phyloP scores from a whole-genome alignment of 2,888 invertebrate species.

The Tillus elongatus region DNA sequence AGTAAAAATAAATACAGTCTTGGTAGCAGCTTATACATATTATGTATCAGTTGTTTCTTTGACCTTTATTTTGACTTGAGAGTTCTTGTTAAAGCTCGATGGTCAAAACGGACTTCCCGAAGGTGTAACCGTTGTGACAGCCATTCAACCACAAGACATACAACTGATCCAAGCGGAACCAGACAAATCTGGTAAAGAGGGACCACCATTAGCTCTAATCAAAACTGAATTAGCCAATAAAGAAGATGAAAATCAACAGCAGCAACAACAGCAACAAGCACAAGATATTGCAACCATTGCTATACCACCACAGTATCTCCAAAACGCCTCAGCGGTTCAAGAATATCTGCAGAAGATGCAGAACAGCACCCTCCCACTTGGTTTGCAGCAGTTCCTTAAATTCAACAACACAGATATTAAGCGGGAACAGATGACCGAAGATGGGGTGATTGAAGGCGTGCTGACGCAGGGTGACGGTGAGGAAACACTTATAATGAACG shows the following conservation, averaged over 20 bases:
- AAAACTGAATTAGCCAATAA: slow-evolving; percentile 37
- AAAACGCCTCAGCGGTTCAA: slow-evolving; percentile 45
- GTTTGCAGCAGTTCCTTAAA: slow-evolving; percentile 54
- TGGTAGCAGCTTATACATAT: no score
- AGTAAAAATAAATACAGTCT: no score
- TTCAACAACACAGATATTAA: slow-evolving; percentile 51
- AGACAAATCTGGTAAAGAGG: slow-evolving; percentile 24
- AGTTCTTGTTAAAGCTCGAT: no score
- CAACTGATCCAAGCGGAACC: slow-evolving; percentile 47
- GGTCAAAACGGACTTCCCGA: slow-evolving; percentile 47
- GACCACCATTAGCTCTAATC: slow-evolving; percentile 44
- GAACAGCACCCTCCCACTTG: slow-evolving; percentile 44
- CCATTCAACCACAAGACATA: slow-evolving; percentile 60
- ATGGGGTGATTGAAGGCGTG: slow-evolving; percentile 43
- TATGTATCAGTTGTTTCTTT: no score
- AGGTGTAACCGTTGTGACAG: slow-evolving; percentile 60
- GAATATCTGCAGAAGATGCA: slow-evolving; percentile 45
- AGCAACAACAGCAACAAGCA: slow-evolving; percentile 17
- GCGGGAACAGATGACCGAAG: slow-evolving; percentile 44
- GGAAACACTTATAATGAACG: slow-evolving; percentile 35
- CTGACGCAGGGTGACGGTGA: slow-evolving; percentile 33
- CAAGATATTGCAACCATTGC: slow-evolving; percentile 37
- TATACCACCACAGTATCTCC: slow-evolving; percentile 47
- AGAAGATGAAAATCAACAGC: slow-evolving; percentile 22
- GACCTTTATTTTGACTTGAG: no score